These are phyloP conservation scores for Aquatica leii DNA, from an alignment of 2,888 invertebrate species.

Conservation along the genomic window DNA sequence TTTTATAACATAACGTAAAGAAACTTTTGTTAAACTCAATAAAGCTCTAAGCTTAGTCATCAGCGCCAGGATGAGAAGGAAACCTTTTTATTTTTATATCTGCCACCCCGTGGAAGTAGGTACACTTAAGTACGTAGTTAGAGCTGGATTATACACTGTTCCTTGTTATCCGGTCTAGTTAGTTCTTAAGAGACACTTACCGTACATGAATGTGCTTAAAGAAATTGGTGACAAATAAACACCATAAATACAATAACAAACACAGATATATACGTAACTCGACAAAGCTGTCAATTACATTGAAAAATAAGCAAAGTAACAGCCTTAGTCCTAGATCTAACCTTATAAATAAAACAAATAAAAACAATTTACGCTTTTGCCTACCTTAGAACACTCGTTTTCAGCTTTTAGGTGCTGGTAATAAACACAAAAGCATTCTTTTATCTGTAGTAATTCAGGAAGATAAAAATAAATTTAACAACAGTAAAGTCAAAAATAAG, in stretches of 20 bases:
- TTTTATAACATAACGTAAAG: constrained; percentile 28
- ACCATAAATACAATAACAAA: no score
- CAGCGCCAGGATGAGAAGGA: constrained; percentile 22
- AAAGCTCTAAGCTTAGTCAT: constrained; percentile 31
- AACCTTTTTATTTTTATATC: constrained; percentile 36
- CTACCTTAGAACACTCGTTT: constrained; percentile 15
- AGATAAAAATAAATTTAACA: constrained; percentile 26
- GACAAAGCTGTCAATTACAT: constrained; percentile 7
- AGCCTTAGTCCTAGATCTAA: background rate
- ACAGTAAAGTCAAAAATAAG: constrained; percentile 27
- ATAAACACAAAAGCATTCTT: constrained; percentile 22
- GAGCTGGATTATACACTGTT: constrained; percentile 30
- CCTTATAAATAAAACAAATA: no score
- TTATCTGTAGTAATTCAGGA: constrained; percentile 21
- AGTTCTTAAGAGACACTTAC: constrained; percentile 28
- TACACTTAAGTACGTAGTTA: constrained; percentile 35
- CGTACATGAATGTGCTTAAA: background rate
- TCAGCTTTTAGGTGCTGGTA: constrained; percentile 21
- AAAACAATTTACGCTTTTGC: constrained; percentile 1
- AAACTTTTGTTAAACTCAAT: constrained; percentile 37
- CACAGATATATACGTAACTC: no score
- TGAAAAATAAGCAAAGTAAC: background rate
- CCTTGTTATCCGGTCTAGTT: constrained; percentile 34
- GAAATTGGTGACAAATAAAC: background rate
- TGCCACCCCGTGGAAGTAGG: constrained; percentile 24